Evolutionary conservation across 2,888 invertebrate genomes (phyloP).

Genomic region (Epiblema foenella): DNA sequence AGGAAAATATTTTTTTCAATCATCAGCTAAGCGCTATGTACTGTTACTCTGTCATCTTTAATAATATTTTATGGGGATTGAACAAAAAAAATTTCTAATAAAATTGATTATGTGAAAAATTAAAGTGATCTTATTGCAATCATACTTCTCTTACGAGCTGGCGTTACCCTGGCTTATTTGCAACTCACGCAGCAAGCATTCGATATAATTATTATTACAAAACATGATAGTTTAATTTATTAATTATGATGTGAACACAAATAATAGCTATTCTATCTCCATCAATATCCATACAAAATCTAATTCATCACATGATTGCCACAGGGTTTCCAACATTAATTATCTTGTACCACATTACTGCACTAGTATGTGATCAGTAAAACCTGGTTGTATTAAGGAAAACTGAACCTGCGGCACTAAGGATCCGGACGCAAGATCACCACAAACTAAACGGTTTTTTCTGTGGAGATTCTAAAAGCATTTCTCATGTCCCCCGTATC

Average conservation of each 20-base stretch:
- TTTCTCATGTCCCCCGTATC: not conserved
- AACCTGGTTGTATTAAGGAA: not conserved
- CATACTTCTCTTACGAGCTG: not conserved
- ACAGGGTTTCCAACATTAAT: slow-evolving; percentile 23
- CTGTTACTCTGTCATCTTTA: not conserved
- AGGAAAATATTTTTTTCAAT: not conserved
- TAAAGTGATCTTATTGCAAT: not conserved
- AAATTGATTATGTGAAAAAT: not conserved
- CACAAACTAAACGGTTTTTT: slow-evolving; percentile 1
- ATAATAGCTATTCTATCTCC: slow-evolving; percentile 3
- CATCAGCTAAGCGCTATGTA: not conserved
- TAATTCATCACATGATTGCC: slow-evolving; percentile 34
- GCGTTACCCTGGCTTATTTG: slow-evolving; percentile 10
- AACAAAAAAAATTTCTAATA: not conserved
- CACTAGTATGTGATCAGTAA: not conserved
- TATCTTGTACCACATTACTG: not conserved
- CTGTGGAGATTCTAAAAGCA: not conserved
- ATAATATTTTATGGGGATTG: not conserved
- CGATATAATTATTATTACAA: not conserved
- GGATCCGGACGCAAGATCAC: slow-evolving; percentile 19
- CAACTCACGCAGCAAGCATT: not conserved
- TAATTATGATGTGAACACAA: slow-evolving; percentile 1
- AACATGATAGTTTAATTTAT: not conserved
- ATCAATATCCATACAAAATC: slow-evolving; percentile 31
- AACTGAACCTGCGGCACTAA: slow-evolving; percentile 7